Evolutionary conservation across 2,113 vertebrate species (phyloP), one percentile per base, ranked within the genome.

Genomic region (Poeciliopsis prolifica): DNA sequence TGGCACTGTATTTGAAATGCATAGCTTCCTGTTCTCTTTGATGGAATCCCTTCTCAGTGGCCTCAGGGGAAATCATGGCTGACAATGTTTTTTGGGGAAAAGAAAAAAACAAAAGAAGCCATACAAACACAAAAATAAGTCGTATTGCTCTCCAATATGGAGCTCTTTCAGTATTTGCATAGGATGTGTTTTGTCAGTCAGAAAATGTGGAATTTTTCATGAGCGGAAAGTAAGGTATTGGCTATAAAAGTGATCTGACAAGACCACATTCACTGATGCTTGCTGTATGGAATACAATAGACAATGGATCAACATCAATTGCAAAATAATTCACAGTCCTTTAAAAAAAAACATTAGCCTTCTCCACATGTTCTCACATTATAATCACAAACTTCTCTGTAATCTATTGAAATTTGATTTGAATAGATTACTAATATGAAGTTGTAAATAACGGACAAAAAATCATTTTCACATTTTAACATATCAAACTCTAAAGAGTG

Each of bases 1-100:
- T 88, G 84, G 79, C 78, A 85, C 81, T 85, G 87, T 89, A 91
- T 94, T 94, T 92, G 88, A 94, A 93, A 94, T 94, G 92, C 92
- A 93, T 91, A 92, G 92, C 83, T 92, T 93, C 86, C 90, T 90
- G 89, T 84, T 92, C 72, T 72, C 65, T 89, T 89, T 90, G 91
- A 93, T 93, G 88, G 86, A 90, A 91, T 87, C 89, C 86, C 84
- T 88, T 81, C 83, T 80, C 80, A 78, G 76, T 54, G 64, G 86
- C 89, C 88, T 82, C 86, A 0, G 73, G 91, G 92, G 87, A 92
- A 91, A 93, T 90, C 88, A 93, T 80, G 84, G 89, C 85, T 81
- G 84, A 80, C 83, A 84, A 86, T 80, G 65, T 89, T 90, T 85
- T 75, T 70, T 70, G 42, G 61, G 8, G 61, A 74, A 84, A 75